Base-by-base conservation (phyloP, 2,113 vertebrate genomes). In the Eidolon helvum region DNA sequence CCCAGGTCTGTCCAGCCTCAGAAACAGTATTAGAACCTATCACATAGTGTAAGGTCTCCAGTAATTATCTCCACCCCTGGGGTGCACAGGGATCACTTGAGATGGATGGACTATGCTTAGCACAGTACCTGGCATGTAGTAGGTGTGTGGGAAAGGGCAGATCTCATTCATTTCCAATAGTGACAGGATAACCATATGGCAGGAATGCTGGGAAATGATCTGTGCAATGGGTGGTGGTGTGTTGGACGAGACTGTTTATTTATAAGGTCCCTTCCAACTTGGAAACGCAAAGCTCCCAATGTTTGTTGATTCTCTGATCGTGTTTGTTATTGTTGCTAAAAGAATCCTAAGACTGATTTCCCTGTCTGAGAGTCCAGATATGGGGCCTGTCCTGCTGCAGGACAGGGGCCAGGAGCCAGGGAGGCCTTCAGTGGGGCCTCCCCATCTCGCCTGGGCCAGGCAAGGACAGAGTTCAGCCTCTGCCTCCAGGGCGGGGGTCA, bases 321-420 rank as follows among this genome's bases (percentile, higher is more conserved):
- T 91, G 89, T 97, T 96, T 97, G 94, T 97, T 97, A 93, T 90
- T 95, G 59, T 69, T 94, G 78, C 66, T 79, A 61, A 93, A 97
- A 95, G 72, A 94, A 97, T 69, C 78, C 78, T 65, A 45, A 89
- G 86, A 55, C 89, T 16, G 43, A 65, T 57, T 95, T 90, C 86
- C 91, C 84, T 87, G 87, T 92, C 82, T 93, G 72, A 89, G 82
- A 68, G 72, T 92, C 93, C 83, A 72, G 87, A 94, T 68, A 35
- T 71, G 1, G 53, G 74, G 88, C 77, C 48, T 86, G 45, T 22
- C 71, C 82, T 61, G 82, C 61, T 90, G 87, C 43, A 85, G 66
- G 87, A 74, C 2, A 38, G 50, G 35, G 26, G 63, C 11, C 30
- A 53, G 72, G 45, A 91, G 35, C 65, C 53, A 7, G 30, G 5